phyloP scores from a whole-genome alignment of 2,797 vertebrate species.

The Takifugu ocellatus region DNA sequence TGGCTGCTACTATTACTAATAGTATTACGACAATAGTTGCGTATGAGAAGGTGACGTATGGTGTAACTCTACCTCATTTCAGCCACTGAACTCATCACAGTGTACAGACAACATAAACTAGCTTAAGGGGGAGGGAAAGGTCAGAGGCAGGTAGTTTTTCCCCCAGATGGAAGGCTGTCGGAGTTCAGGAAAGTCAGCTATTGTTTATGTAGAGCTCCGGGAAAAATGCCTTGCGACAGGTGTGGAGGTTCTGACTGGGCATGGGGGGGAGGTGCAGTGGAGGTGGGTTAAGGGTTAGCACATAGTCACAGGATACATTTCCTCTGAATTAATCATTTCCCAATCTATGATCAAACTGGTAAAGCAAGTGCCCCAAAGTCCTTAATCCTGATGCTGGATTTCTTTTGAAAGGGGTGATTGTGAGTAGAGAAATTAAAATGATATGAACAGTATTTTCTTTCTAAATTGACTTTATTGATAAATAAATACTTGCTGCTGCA shows the following conservation, averaged over 20 bases:
- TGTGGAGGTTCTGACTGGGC: conserved; percentile 46
- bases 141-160: conserved; percentile 37
- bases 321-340: conserved; percentile 44
- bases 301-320: conserved; percentile 40
- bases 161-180: conserved; percentile 68
- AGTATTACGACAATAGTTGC: conserved; percentile 7
- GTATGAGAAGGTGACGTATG: conserved; percentile 32
- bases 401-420: neutral
- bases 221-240: conserved; percentile 71
- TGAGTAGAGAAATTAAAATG: conserved; percentile 5
- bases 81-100: conserved; percentile 23
- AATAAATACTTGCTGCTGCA: neutral
- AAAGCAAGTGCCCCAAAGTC: conserved; percentile 41
- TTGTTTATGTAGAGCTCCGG: conserved; percentile 60
- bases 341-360: conserved; percentile 34
- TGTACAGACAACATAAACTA: conserved; percentile 54
- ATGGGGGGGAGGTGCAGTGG: conserved; percentile 33
- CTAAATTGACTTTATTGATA: no score
- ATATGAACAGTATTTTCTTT: conserved; percentile 1
- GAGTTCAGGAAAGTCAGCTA: conserved; percentile 50
- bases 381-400: conserved; percentile 37
- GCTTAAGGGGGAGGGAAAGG: conserved; percentile 20
- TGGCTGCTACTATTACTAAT: neutral
- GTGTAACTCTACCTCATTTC: conserved; percentile 17
- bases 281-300: conserved; percentile 17